Conservation (phyloP, 2,113 vertebrate species). For the Thomomys bottae region DNA sequence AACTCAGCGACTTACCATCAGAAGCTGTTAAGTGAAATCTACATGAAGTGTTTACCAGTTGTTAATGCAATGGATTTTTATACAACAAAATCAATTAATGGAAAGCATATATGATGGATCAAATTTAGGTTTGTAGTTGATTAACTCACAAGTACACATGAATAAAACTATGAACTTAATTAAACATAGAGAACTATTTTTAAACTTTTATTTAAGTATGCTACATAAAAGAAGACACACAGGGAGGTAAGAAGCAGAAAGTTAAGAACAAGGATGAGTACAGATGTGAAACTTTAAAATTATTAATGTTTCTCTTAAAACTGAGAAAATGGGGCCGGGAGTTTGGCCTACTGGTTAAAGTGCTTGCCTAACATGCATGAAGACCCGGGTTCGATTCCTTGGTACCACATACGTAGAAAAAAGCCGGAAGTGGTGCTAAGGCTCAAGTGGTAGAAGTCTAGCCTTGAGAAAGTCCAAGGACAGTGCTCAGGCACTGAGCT, state of each 20-base stretch:
- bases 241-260: accelerated
- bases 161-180: not conserved
- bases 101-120: not conserved
- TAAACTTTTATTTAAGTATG: no score
- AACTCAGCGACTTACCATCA: not conserved
- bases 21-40: conserved; percentile 10
- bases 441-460: no score
- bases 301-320: not conserved
- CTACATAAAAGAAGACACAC: not conserved
- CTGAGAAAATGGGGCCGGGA: no score
- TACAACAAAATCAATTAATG: not conserved
- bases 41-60: conserved; percentile 3
- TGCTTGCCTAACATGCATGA: no score
- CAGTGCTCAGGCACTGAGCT: no score
- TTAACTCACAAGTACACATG: not conserved
- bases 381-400: no score
- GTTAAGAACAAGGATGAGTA: not conserved
- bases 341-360: no score
- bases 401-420: no score
- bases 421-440: no score
- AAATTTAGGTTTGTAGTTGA: not conserved
- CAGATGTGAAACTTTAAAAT: not conserved
- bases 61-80: not conserved
- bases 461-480: no score
- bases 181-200: not conserved